Base-by-base conservation (phyloP, 1,140 invertebrate genomes). In the Aphelinus certus region DNA sequence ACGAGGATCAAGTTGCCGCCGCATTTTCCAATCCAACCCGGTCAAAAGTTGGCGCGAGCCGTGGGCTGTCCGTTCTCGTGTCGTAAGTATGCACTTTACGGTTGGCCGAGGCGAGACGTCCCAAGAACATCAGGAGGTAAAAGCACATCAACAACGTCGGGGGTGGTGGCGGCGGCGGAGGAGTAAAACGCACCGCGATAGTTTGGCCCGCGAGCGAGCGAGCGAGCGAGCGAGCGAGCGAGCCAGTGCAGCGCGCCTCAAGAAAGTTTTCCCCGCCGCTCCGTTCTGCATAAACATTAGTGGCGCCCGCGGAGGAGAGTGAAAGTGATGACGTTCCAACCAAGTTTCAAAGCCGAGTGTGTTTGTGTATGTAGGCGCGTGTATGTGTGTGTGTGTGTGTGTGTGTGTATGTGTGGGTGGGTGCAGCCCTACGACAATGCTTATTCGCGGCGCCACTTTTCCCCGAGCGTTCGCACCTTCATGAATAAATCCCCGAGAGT, bases 241-340 rank as follows among this genome's bases (percentile, higher is more conserved):
- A 51, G 66, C 45, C 45, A 1, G 57, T 76, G 79, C 80, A 76
- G 76, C 80, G 49, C 81, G 69, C 70, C 79, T 78, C 80, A 78
- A 78, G 83, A 87, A 87, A 87, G 82, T 87, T 87, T 81, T 80
- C 77, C 80, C 79, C 80, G 79, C 81, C 82, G 81, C 81, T 87
- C 81, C 82, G 81, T 81, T 87, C 83, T 86, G 84, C 86, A 87
- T 87, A 87, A 86, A 85, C 85, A 87, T 87, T 85, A 84, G 63
- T 47, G 43, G 53, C 1, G 62, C 45, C 61, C 49, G 1, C 7
- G 4, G 65, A 82, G 82, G 83, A 86, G 83, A 87, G 86, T 81
- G 86, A 87, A 87, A 87, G 86, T 86, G 84, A 81, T 80, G 78
- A 80, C 81, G 82, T 84, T 84, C 81, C 79, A 53, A 9, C 51